phyloP scores from a whole-genome alignment of 2,113 vertebrate genomes.

The mouse (Mus musculus) region GRCm39 chr16:5586001-5586500 shows the following conservation, averaged over 20 bases:
- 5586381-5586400: neutral
- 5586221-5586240: neutral
- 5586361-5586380: fast-evolving
- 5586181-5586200: neutral
- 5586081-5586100: neutral
- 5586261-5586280: neutral
- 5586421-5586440: neutral
- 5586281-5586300: neutral
- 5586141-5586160: neutral
- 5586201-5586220: neutral
- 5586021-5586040: neutral
- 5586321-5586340: neutral
- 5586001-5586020: neutral
- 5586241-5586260: neutral
- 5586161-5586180: neutral
- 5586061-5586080: neutral
- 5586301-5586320: too few relatives aligned
- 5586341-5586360: neutral
- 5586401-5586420: neutral
- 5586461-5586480: neutral
- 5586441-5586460: too few relatives aligned
- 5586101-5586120: neutral
- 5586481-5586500: too few relatives aligned
- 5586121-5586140: neutral
- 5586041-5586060: neutral